These are phyloP conservation scores for Cettia cetti DNA, from an alignment of 2,113 vertebrate species.

Conservation along the genomic window DNA sequence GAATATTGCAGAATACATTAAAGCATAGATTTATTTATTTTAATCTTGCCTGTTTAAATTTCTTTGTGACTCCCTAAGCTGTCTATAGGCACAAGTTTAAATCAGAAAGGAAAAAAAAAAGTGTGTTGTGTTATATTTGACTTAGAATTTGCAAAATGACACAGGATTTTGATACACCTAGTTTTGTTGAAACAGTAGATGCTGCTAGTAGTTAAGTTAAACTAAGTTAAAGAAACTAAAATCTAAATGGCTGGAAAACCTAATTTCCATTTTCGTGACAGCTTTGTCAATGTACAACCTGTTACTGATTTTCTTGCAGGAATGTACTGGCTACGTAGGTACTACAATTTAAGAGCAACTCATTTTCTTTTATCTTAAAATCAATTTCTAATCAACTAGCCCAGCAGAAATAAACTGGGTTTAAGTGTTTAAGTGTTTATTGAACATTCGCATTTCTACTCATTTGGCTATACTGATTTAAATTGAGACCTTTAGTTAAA, in stretches of 20 bases:
- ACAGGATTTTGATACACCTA: neutral
- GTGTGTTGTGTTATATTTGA: neutral
- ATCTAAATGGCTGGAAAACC: neutral
- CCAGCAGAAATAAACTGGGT: neutral
- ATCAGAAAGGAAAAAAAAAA: neutral
- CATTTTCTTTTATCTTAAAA: constrained; percentile 11
- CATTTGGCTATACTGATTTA: neutral
- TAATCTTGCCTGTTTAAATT: constrained; percentile 11
- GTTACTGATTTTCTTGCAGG: neutral
- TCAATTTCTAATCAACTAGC: constrained; percentile 41
- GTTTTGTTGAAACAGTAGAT: neutral
- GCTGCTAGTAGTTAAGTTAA: neutral
- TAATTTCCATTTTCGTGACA: neutral
- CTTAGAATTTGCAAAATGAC: neutral
- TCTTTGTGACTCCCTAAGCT: neutral
- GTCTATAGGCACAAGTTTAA: neutral
- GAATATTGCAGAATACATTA: constrained; percentile 13
- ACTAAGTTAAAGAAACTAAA: constrained; percentile 5
- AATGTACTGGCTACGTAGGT: neutral
- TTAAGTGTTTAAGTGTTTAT: neutral
- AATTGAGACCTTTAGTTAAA: neutral
- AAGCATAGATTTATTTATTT: constrained; percentile 29
- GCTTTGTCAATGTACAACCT: neutral
- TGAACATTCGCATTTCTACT: neutral
- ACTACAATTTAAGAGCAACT: neutral